Conservation (phyloP, 2,797 vertebrate genomes). For the Ispidina lecontei region DNA sequence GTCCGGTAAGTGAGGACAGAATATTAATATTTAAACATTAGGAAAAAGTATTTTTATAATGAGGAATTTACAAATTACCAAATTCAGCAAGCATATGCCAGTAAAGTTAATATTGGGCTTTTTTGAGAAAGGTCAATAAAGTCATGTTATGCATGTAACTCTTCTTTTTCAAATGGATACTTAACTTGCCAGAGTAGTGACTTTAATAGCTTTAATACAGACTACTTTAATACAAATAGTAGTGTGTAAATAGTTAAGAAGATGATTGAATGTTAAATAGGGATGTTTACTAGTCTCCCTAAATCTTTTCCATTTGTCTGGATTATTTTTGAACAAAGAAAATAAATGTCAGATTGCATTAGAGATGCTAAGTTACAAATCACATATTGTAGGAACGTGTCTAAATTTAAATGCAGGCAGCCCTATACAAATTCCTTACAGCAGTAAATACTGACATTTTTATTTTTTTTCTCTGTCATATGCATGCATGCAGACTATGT, state of each 20-base stretch:
- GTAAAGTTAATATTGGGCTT: neutral
- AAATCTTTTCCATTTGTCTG: neutral
- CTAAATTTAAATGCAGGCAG: neutral
- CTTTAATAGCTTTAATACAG: neutral
- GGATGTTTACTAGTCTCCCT: neutral
- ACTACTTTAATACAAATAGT: neutral
- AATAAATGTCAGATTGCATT: neutral
- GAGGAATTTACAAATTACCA: constrained; percentile 16
- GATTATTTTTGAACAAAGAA: neutral
- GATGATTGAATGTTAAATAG: neutral
- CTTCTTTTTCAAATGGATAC: neutral
- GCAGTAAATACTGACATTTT: neutral
- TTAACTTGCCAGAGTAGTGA: neutral
- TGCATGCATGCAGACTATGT: accelerated
- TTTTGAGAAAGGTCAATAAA: neutral
- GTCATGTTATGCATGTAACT: neutral
- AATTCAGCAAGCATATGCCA: neutral
- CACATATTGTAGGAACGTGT: neutral
- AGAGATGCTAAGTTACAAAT: neutral
- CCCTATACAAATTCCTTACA: neutral
- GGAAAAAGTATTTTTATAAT: constrained; percentile 54
- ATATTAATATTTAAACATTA: constrained; percentile 64
- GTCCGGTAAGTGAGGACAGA: constrained; percentile 94
- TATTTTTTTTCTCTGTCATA: neutral
- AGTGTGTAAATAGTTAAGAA: neutral